Conservation (phyloP, 2,113 vertebrate genomes). For the Syrrhaptes paradoxus region DNA sequence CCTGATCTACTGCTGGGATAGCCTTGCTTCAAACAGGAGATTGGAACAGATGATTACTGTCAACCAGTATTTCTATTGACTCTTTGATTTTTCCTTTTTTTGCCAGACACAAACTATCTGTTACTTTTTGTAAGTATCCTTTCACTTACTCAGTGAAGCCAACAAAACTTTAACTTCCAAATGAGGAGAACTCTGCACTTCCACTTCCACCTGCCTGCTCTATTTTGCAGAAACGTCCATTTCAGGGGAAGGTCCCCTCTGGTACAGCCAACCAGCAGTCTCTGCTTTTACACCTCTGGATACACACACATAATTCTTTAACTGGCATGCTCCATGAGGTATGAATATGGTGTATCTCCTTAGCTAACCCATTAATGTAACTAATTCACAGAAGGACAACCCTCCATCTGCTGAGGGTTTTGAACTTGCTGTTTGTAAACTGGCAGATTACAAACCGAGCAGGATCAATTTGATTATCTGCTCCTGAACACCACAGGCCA, state of each 20-base stretch:
- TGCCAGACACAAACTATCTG: background rate
- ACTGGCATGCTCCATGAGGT: background rate
- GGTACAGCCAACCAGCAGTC: background rate
- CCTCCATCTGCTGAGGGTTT: background rate
- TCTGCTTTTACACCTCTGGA: background rate
- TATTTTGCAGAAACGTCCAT: background rate
- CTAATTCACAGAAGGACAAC: background rate
- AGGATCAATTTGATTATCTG: background rate
- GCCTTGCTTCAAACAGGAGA: background rate
- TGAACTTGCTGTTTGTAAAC: background rate
- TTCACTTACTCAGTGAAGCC: background rate
- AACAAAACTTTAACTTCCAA: background rate
- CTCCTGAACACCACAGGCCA: background rate
- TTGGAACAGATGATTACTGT: background rate
- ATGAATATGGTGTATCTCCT: rapidly evolving
- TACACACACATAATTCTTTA: background rate
- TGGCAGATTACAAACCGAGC: background rate
- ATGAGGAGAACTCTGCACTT: background rate
- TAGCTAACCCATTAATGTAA: background rate
- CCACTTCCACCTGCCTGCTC: background rate
- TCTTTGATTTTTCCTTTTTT: background rate
- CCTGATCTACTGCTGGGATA: background rate
- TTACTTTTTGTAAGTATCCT: background rate
- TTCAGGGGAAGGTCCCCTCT: background rate
- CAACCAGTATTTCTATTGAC: background rate